Conservation (phyloP, 2,888 invertebrate species). For the Melanchra persicariae region DNA sequence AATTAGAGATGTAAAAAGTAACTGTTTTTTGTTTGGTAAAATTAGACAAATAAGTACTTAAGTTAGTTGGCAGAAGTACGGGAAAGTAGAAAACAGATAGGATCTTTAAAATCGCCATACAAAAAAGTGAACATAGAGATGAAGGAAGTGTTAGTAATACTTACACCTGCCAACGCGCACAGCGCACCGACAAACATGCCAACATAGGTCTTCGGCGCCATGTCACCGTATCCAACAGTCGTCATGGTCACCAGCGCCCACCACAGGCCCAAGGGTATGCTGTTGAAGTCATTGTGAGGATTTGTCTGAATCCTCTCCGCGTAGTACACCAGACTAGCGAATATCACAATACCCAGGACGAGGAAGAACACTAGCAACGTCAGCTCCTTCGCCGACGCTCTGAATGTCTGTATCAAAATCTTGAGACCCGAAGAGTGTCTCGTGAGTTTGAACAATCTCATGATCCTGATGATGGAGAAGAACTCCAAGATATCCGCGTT, state of each 20-base stretch:
- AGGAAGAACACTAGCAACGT: constrained; percentile 99
- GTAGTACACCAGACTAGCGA: constrained; percentile 99
- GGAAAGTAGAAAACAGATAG: too few species aligned
- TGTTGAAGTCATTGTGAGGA: constrained; percentile 99
- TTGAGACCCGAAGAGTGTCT: constrained; percentile 99
- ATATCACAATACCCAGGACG: constrained; percentile 99
- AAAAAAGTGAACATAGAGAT: neutral
- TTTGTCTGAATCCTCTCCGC: constrained; percentile 99
- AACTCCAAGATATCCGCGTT: constrained; percentile 99
- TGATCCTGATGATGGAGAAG: constrained; percentile 99
- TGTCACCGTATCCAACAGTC: constrained; percentile 99
- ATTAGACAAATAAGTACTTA: too few species aligned
- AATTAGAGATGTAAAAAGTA: too few species aligned
- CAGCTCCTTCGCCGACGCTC: constrained; percentile 99
- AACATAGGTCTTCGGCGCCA: constrained; percentile 99
- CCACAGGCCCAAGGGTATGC: constrained; percentile 99
- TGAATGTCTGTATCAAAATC: constrained; percentile 99
- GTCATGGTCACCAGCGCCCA: constrained; percentile 99
- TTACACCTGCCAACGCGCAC: constrained; percentile 99
- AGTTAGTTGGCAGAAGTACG: too few species aligned
- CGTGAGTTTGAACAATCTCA: constrained; percentile 99
- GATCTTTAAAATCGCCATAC: neutral
- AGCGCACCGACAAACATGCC: constrained; percentile 99
- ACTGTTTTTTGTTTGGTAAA: too few species aligned
- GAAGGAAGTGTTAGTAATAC: constrained; percentile 64